Conservation (phyloP, 2,797 vertebrate species). For the Gymnocypris eckloni region DNA sequence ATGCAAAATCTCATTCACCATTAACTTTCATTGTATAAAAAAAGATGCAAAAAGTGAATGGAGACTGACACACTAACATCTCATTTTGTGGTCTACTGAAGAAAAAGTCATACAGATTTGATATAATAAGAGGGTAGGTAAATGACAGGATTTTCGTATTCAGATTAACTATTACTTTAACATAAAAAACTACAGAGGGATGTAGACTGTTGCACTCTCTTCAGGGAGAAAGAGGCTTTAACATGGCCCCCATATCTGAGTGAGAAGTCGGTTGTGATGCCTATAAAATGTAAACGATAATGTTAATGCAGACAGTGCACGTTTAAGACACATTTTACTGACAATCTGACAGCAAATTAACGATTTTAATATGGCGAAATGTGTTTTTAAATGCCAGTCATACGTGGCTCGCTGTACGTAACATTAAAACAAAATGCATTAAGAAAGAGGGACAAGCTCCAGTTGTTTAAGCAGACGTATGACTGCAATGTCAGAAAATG, state of each 20-base stretch:
- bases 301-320: background rate
- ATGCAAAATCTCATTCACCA: background rate
- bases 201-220: conserved; percentile 4
- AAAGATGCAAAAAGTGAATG: background rate
- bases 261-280: conserved; percentile 11
- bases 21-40: background rate
- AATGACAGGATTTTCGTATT: background rate
- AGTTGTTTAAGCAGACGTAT: background rate
- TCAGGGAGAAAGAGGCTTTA: background rate
- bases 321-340: background rate
- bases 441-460: background rate
- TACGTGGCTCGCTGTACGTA: background rate
- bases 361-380: background rate
- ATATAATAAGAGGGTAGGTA: background rate
- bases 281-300: background rate
- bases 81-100: background rate
- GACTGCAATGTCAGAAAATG: background rate
- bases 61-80: background rate
- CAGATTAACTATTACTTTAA: background rate
- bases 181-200: background rate
- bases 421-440: background rate
- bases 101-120: background rate
- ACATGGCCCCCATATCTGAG: background rate
- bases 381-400: background rate
- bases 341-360: background rate